Conservation (phyloP, 2,888 invertebrate genomes). For the Dermolepida albohirtum region DNA sequence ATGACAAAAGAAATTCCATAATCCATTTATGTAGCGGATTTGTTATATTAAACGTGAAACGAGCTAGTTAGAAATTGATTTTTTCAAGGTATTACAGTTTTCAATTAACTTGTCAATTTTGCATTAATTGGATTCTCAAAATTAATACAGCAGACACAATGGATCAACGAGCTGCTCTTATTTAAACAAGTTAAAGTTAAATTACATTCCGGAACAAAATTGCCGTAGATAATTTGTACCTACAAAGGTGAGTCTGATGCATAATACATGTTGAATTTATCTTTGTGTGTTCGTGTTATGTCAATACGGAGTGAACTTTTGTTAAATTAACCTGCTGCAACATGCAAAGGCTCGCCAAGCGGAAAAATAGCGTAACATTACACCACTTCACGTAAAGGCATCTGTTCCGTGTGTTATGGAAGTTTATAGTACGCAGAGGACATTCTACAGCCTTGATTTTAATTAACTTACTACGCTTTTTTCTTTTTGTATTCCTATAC, state of each 20-base stretch:
- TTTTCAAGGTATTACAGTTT: constrained; percentile 16
- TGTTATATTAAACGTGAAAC: no score
- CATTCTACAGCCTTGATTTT: no score
- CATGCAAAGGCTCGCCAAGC: constrained; percentile 9
- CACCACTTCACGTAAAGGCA: constrained; percentile 8
- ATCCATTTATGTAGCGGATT: no score
- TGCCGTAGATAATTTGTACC: constrained; percentile 26
- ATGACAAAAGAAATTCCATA: no score
- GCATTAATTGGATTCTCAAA: constrained; percentile 30
- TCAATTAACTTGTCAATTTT: constrained; percentile 36
- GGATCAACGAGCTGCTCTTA: constrained; percentile 17
- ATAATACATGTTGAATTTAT: constrained; percentile 27
- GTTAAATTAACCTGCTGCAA: constrained; percentile 32
- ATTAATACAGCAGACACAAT: constrained; percentile 34
- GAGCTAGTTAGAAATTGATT: neutral
- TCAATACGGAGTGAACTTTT: constrained; percentile 32
- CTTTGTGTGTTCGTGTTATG: constrained; percentile 28
- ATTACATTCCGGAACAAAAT: constrained; percentile 31
- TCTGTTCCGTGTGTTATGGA: neutral
- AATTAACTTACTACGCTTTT: no score
- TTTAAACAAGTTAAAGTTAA: constrained; percentile 36
- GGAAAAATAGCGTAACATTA: constrained; percentile 26
- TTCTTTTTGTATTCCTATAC: no score
- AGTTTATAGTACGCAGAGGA: no score
- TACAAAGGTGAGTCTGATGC: constrained; percentile 15